Evolutionary conservation across 2,113 vertebrate genomes (phyloP), one percentile per base, ranked within the genome.

Genomic region (Dolichallabes microphthalmus): DNA sequence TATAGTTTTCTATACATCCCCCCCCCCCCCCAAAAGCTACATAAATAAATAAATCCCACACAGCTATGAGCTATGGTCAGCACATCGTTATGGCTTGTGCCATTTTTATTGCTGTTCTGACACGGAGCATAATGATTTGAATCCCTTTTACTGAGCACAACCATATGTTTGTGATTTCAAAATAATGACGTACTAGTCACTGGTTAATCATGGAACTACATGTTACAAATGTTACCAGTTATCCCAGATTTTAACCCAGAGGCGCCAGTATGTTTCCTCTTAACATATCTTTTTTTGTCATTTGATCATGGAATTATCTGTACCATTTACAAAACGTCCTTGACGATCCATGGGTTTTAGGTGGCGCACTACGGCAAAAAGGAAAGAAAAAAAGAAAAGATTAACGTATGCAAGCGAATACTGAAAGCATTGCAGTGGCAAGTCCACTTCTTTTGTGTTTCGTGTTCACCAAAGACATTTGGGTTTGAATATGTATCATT

Each of bases 191-290:
- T 45, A 45, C 45, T 45, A 25, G 25, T 61, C 9, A 13, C 25
- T n/a, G 25, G 22, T 63, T 63, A n/a, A 57, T 57, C 55, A 19
- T 14, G 8, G 20, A 22, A 20, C 5, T 60, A 8, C 9, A 57
- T 25, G 20, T 25, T 61, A 61, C 60, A 1, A 61, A 10, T 14
- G 7, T 14, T 61, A 10, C 27, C n/a, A 27, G 63, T 30, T 66
- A 5, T 4, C 25, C 84, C 50, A 82, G n/a, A 73, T 82, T 84
- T 32, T 82, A 82, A 64, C 55, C 75, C 50, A 87, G 86, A 83
- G 55, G 64, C 58, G 30, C 84, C 53, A 45, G 17, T 1, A 69
- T 15, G n/a, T 30, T 61, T 80, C 20, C 30, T 76, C 52, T 22
- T 45, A 45, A 45, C 0, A 45, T 7, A 45, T 45, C 4, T 45